Evolutionary conservation across 2,888 invertebrate genomes (phyloP).

Genomic region (Pseudococcus viburni): DNA sequence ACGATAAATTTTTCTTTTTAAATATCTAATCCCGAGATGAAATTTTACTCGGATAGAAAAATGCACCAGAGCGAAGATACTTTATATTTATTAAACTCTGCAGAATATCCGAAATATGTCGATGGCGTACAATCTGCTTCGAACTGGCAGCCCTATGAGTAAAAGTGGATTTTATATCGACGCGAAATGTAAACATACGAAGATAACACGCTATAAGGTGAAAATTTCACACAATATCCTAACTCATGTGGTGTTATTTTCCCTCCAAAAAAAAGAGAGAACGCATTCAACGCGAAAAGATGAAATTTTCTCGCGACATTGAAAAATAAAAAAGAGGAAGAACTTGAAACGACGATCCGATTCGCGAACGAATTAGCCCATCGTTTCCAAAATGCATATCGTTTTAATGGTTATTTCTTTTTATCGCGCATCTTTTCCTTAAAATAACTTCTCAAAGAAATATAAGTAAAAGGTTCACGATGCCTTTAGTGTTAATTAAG

Average conservation of each 20-base stretch:
- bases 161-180: background rate
- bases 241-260: background rate
- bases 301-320: slow-evolving; percentile 18
- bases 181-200: slow-evolving; percentile 25
- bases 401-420: slow-evolving; percentile 54
- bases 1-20: slow-evolving; percentile 3
- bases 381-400: slow-evolving; percentile 18
- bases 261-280: background rate
- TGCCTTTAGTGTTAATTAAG: slow-evolving; percentile 50
- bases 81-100: background rate
- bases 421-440: slow-evolving; percentile 44
- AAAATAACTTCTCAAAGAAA: slow-evolving; percentile 50
- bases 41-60: background rate
- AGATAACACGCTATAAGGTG: background rate
- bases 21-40: slow-evolving; percentile 13
- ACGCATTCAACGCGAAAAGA: background rate
- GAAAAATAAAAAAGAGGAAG: background rate
- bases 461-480: slow-evolving; percentile 37
- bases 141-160: background rate
- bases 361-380: slow-evolving; percentile 8
- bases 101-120: background rate
- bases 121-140: background rate
- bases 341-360: background rate
- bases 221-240: slow-evolving; percentile 27
- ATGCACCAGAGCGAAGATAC: background rate